Evolutionary conservation across 2,113 vertebrate species (phyloP), one percentile per base, ranked within the genome.

Genomic region (Petroica traversi): DNA sequence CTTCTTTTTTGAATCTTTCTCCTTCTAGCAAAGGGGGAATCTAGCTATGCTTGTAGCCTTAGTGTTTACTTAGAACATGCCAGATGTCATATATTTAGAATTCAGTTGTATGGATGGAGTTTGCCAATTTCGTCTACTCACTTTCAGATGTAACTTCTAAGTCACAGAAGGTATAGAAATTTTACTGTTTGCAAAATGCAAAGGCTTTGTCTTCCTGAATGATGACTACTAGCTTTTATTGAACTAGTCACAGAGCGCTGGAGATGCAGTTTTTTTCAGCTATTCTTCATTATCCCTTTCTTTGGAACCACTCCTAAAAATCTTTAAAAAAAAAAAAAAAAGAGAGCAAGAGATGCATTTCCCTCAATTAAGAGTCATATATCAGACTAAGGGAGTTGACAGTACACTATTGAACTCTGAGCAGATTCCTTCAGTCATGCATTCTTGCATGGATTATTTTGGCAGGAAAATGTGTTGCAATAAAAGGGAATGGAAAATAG

Each of bases 361-460:
- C 15, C 31, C 76, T 84, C 46, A 61, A 55, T 71, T 95, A 80
- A 67, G 48, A 86, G 82, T 89, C 57, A 76, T 92, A 41, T 89
- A 79, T 95, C 68, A 85, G 68, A 82, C 77, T 74, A 55, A 76
- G 93, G 83, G 82, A 92, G 79, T 87, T 86, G 88, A 92, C 81
- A 66, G 72, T 78, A 95, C 25, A 40, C 88, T 55, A 34, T 55
- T 95, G 90, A 92, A 91, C 75, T 97, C 81, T 72, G 79, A 87
- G 78, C 41, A 78, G 55, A 93, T 92, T 95, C 77, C 87, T 96
- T 91, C 92, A 78, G 64, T 64, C 87, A 93, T 89, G 73, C 93
- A 93, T 96, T 96, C 88, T 96, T 97, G 76, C 54, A 28, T 67
- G 91, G 83, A 87, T 88, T 97, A 89, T 97, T 97, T 96, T 98